These are phyloP conservation scores for Agriopis aurantiaria DNA, from an alignment of 2,888 invertebrate genomes.

Conservation along the genomic window DNA sequence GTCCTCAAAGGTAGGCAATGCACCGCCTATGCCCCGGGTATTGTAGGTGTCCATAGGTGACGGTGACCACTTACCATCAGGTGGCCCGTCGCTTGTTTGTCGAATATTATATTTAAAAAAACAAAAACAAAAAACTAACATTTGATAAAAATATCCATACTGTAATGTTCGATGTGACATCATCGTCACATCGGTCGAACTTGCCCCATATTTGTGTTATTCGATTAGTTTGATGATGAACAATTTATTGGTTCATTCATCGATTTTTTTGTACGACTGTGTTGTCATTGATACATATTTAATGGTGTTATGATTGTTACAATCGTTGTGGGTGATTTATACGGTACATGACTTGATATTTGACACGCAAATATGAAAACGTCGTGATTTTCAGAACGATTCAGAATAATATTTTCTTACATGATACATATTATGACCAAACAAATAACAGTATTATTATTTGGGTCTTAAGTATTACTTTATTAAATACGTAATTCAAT, in stretches of 20 bases:
- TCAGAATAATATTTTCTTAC: too few relatives aligned
- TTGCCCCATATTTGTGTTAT: slow-evolving; percentile 72
- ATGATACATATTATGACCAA: too few relatives aligned
- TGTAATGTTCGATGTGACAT: slow-evolving; percentile 54
- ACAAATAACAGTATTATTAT: too few relatives aligned
- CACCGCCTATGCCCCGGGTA: too few relatives aligned
- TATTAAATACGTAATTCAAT: too few relatives aligned
- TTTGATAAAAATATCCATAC: slow-evolving; percentile 16
- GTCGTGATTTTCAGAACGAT: neutral
- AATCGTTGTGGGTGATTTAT: slow-evolving; percentile 6
- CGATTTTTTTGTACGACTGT: slow-evolving; percentile 40
- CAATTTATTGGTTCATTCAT: slow-evolving; percentile 62
- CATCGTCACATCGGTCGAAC: slow-evolving; percentile 52
- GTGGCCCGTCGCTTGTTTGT: too few relatives aligned
- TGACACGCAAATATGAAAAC: slow-evolving; percentile 4
- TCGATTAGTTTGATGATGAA: slow-evolving; percentile 78
- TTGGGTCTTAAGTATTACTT: too few relatives aligned
- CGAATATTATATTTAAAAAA: too few relatives aligned
- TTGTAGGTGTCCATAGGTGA: too few relatives aligned
- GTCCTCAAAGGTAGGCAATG: too few relatives aligned
- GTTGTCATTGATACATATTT: slow-evolving; percentile 35
- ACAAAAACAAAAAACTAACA: too few relatives aligned
- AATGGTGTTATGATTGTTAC: slow-evolving; percentile 39
- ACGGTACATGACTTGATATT: slow-evolving; percentile 7
- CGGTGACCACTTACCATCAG: too few relatives aligned